phyloP scores from a whole-genome alignment of 2,797 vertebrate species.

The Cossypha caffra region DNA sequence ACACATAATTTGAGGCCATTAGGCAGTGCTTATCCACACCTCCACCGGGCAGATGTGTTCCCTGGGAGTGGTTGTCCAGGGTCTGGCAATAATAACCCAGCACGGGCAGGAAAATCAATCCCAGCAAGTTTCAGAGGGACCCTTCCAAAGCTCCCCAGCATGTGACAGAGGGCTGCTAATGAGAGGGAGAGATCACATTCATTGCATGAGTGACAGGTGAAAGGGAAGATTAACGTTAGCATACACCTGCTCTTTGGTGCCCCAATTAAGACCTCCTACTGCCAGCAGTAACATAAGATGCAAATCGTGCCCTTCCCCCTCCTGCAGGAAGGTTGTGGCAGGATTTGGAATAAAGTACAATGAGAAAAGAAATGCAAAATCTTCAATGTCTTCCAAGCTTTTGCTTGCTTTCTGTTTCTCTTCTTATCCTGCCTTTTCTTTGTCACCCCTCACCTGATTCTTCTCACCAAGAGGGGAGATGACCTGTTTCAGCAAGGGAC shows the following conservation, averaged over 20 bases:
- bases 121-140: conserved; percentile 91
- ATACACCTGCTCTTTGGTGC: conserved; percentile 84
- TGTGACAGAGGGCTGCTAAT: conserved; percentile 88
- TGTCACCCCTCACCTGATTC: neutral
- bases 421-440: neutral
- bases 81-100: conserved; percentile 82
- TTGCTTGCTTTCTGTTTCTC: neutral
- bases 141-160: conserved; percentile 73
- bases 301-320: conserved; percentile 76
- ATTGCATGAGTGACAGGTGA: conserved; percentile 81
- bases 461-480: neutral
- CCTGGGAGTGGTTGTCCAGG: conserved; percentile 76
- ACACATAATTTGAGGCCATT: conserved; percentile 38
- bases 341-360: conserved; percentile 30
- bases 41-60: neutral
- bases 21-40: conserved; percentile 17
- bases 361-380: conserved; percentile 18
- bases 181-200: conserved; percentile 80
- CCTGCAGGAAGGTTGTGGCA: conserved; percentile 9
- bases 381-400: neutral
- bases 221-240: conserved; percentile 76
- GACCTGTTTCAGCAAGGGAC: neutral
- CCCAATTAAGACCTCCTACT: conserved; percentile 87
- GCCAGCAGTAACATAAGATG: conserved; percentile 82
- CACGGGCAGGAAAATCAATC: conserved; percentile 86